These are phyloP conservation scores for Toxonevra muliebris DNA, from an alignment of 2,888 invertebrate species.

Conservation along the genomic window DNA sequence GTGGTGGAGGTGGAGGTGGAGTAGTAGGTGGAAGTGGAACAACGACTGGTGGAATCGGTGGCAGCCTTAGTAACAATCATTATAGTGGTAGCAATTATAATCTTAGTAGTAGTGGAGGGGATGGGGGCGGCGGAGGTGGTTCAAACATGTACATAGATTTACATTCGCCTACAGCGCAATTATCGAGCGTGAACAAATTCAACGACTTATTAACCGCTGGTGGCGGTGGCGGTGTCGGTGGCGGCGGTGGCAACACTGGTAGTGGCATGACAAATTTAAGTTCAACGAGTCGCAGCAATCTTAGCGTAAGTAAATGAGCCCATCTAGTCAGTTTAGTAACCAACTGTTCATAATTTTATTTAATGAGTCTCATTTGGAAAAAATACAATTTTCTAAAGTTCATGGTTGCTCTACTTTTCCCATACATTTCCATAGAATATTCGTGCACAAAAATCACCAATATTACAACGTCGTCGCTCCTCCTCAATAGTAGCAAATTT, in stretches of 20 bases:
- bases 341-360: no score
- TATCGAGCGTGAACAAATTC: slow-evolving; percentile 34
- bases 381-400: neutral
- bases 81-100: slow-evolving; percentile 34
- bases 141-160: slow-evolving; percentile 42
- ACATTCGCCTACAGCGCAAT: slow-evolving; percentile 42
- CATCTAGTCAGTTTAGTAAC: no score
- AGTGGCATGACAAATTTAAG: slow-evolving; percentile 11
- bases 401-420: slow-evolving; percentile 24
- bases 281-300: slow-evolving; percentile 29
- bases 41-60: slow-evolving; percentile 16
- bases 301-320: slow-evolving; percentile 33
- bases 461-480: slow-evolving; percentile 58
- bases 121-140: neutral
- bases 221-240: slow-evolving; percentile 5
- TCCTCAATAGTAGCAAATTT: slow-evolving; percentile 61
- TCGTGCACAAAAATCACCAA: slow-evolving; percentile 57
- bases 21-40: slow-evolving; percentile 22
- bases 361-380: no score
- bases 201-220: slow-evolving; percentile 34
- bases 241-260: slow-evolving; percentile 9
- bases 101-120: slow-evolving; percentile 7
- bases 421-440: slow-evolving; percentile 45
- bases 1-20: slow-evolving; percentile 10
- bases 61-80: slow-evolving; percentile 21